A percentile compares a stretch with the other conserved stretches of the same genome.
Conservation (phyloP, 2,113 vertebrate genomes). For the Lophochroa leadbeateri region DNA sequence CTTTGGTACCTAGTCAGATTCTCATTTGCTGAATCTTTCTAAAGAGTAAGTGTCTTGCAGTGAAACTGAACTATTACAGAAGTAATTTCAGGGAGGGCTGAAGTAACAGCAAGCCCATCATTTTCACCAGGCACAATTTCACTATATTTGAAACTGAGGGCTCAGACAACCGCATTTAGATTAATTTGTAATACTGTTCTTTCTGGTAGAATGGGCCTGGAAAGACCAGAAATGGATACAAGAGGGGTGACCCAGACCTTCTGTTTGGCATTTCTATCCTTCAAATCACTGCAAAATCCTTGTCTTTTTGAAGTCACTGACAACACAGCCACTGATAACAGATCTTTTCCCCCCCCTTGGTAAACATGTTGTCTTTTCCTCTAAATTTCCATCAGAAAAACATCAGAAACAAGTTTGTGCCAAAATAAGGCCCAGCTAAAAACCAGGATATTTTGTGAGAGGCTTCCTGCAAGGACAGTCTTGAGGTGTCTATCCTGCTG, state of each 20-base stretch:
- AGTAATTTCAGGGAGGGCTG: not conserved
- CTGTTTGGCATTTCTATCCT: not conserved
- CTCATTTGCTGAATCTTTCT: not conserved
- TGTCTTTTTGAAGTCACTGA: not conserved
- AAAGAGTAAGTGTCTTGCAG: not conserved
- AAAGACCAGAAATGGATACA: not conserved
- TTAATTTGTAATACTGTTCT: not conserved
- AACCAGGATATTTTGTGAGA: not conserved
- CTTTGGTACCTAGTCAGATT: not conserved
- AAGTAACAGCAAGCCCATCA: not conserved
- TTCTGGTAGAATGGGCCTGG: not conserved
- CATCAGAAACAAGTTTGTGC: not conserved
- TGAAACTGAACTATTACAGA: not conserved
- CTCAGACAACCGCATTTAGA: not conserved
- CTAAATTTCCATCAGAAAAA: not conserved
- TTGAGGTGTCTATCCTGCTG: not conserved
- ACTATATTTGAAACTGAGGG: not conserved
- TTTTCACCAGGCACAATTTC: not conserved
- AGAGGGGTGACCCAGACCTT: not conserved
- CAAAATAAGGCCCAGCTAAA: not conserved
- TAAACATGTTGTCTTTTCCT: not conserved
- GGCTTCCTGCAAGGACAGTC: not conserved
- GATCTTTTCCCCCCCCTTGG: not conserved
- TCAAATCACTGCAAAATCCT: not conserved
- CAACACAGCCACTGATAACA: not conserved